Evolutionary conservation across 2,888 invertebrate species (phyloP), one percentile per base, ranked within the genome.

Genomic region (Cataglyphis rosenhaueri): DNA sequence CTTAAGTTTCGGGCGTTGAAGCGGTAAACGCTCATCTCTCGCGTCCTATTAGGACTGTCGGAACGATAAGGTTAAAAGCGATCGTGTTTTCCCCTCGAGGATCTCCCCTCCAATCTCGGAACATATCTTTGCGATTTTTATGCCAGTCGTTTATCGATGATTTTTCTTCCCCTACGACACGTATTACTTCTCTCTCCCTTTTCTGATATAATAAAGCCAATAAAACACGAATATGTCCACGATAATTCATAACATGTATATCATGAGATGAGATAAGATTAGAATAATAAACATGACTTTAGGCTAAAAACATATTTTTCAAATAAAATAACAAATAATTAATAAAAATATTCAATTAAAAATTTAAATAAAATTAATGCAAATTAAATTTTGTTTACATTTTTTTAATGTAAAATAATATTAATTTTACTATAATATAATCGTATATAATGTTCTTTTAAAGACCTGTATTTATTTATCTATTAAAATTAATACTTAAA

Each of bases 61-160:
- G 41, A 18, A 55, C 68, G 89, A 89, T 89, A 89, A 89, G 83
- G 61, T 81, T 89, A 84, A 89, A 90, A 89, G 89, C 89, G 87
- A 83, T 85, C 86, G 87, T 86, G 85, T 84, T 85, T 59, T 65
- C 84, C 73, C 68, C 61, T 84, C 62, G 55, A 68, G 62, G 21
- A 66, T 66, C 85, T 83, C 52, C 73, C 71, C 57, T 55, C 66
- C 73, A 62, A 62, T 84, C 71, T 73, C 73, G 21, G 75, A 82
- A 86, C 83, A 78, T 83, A 85, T 74, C 84, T 21, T 86, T 70
- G 86, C 83, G n/a, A 82, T 88, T 89, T 85, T 88, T 83, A 32
- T 83, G 18, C 44, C 71, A 61, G n/a, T 32, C 32, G 29, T 59
- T 64, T 41, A 70, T 15, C 65, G 84, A 89, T 89, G 82, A 78